phyloP scores from a whole-genome alignment of 2,113 vertebrate genomes.

The Myrmophylax atrothorax region DNA sequence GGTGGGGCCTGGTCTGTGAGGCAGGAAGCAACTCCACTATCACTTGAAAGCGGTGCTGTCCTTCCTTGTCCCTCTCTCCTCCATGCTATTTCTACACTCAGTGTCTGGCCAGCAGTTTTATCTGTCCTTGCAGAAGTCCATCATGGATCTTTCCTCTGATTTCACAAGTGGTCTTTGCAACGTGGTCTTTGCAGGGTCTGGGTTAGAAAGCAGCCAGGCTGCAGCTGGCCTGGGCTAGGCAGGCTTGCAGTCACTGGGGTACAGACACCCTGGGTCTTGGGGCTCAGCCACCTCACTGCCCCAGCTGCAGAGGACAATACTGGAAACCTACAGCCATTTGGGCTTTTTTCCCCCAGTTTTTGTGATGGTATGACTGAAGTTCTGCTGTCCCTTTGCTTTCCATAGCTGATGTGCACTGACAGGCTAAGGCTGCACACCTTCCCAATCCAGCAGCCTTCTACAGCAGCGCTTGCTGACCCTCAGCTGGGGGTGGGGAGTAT shows the following conservation, averaged over 20 bases:
- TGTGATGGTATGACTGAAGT: neutral
- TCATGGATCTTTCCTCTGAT: neutral
- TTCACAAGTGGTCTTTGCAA: neutral
- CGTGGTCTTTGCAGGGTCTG: neutral
- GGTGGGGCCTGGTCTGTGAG: fast-evolving
- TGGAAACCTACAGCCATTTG: neutral
- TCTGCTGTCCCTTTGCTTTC: neutral
- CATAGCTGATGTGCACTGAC: fast-evolving
- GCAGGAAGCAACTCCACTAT: neutral
- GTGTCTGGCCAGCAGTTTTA: neutral
- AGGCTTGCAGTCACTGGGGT: fast-evolving
- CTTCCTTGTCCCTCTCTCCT: neutral
- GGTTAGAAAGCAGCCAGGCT: neutral
- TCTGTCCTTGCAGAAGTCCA: neutral
- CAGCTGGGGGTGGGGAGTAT: fast-evolving
- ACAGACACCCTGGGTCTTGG: fast-evolving
- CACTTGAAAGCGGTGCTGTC: neutral
- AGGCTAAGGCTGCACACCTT: neutral
- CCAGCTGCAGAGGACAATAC: fast-evolving
- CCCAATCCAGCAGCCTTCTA: neutral
- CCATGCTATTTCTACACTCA: neutral
- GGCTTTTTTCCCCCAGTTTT: neutral
- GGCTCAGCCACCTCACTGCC: fast-evolving
- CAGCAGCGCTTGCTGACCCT: neutral
- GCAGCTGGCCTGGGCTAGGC: neutral